Evolutionary conservation across 2,113 vertebrate genomes (phyloP).

Genomic region (Amia ocellicauda): DNA sequence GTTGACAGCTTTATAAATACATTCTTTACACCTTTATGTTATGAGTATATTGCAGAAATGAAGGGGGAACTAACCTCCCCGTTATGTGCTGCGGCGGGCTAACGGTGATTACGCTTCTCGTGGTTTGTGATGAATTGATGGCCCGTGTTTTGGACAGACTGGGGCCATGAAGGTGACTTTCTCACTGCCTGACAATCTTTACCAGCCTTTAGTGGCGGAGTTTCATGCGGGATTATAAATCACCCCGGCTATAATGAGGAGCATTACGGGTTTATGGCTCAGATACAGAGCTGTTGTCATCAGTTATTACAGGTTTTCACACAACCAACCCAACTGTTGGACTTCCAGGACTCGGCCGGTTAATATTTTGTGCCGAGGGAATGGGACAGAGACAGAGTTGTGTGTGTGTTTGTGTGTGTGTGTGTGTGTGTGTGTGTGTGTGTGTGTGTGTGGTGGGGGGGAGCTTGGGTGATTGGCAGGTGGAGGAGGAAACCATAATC

Average conservation of each 20-base stretch:
- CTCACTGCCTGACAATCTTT: neutral
- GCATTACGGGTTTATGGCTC: neutral
- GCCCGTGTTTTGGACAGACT: neutral
- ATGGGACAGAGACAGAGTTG: too few relatives aligned
- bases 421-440: too few relatives aligned
- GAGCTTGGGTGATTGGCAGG: too few relatives aligned
- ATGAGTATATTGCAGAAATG: neutral
- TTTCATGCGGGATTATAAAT: neutral
- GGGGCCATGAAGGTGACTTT: constrained; percentile 3
- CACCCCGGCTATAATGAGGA: neutral
- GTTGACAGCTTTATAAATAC: constrained; percentile 3
- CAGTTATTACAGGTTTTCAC: neutral
- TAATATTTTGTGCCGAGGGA: too few relatives aligned
- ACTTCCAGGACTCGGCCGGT: too few relatives aligned
- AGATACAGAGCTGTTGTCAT: neutral
- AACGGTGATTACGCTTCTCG: neutral
- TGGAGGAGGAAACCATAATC: too few relatives aligned
- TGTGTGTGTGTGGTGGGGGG: too few relatives aligned
- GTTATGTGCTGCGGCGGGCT: neutral
- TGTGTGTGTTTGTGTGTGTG: too few relatives aligned
- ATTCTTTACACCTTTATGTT: neutral
- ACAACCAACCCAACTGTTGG: too few relatives aligned
- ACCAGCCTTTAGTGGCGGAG: neutral
- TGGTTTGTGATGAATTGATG: neutral
- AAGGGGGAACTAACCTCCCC: neutral